Base-by-base conservation (phyloP, 2,888 invertebrate species). In the Invenusta paracnida region DNA sequence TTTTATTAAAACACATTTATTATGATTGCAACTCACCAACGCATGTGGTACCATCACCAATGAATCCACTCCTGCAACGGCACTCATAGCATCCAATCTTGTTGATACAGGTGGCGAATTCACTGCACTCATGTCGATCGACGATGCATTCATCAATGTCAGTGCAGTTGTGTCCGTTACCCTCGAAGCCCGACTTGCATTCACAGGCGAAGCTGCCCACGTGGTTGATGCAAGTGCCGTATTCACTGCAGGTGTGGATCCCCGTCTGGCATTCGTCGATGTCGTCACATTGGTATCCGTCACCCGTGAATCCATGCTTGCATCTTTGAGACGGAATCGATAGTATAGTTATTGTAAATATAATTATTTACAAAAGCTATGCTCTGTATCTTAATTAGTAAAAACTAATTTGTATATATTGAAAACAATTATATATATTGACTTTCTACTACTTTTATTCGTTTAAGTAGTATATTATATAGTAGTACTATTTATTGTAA, bases 141-240 rank as follows among this genome's bases (percentile, higher is more conserved):
- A 89, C 93, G 29, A 93, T 92, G 89, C 96, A 96, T 90, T 96
- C 96, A 91, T 96, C 94, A 27, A 95, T 93, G 90, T 96, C 96
- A 93, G 87, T 88, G 88, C 91, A 91, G 13, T 86, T 83, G 85
- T 90, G 90, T 0, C 90, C 89, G 85, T 91, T 89, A 5, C 85
- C 81, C 85, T 88, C 88, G 86, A 90, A 91, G 2, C 91, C 91
- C 11, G 87, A 87, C 23, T 88, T 87, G 88, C 91, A 91, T 5
- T 88, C 88, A 87, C 91, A 91, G 0, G 88, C 88, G 88, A 90
- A 90, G 0, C 90, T 90, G 0, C 91, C 91, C 1, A 89, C 89
- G 67, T 89, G 89, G 89, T 94, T 94, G 88, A 93, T 91, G 89
- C 94, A 94, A 27, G 92, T 92, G 86, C 94, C 94, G 0, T 93